Percentiles rank a stretch among this genome's conserved stretches.
Evolutionary conservation across 2,888 invertebrate genomes (phyloP).

Genomic region (Lycaena phlaeas): DNA sequence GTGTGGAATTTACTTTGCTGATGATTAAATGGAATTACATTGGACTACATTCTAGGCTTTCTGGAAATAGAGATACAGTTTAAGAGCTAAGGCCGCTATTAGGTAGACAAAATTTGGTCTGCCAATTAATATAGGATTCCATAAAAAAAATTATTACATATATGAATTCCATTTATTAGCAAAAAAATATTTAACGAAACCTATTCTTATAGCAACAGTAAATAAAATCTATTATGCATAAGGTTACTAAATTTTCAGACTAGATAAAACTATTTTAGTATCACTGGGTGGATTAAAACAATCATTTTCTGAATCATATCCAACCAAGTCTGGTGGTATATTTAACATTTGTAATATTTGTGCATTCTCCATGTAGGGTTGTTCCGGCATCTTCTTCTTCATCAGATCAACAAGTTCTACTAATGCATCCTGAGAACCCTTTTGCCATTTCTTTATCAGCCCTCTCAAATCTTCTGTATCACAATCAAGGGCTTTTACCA

Average conservation of each 20-base stretch:
- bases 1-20: too few relatives aligned
- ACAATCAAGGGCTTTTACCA: slow-evolving; percentile 44
- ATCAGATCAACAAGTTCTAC: slow-evolving; percentile 60
- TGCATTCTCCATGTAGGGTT: slow-evolving; percentile 53
- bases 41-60: too few relatives aligned
- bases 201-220: too few relatives aligned
- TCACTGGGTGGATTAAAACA: slow-evolving; percentile 55
- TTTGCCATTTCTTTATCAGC: slow-evolving; percentile 68
- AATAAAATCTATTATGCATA: background rate
- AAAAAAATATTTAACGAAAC: too few relatives aligned
- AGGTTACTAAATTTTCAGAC: slow-evolving; percentile 28
- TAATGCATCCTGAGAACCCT: slow-evolving; percentile 66
- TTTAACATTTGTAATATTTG: slow-evolving; percentile 61
- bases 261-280: slow-evolving; percentile 39
- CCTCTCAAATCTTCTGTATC: slow-evolving; percentile 59
- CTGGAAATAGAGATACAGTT: too few relatives aligned
- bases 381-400: slow-evolving; percentile 48
- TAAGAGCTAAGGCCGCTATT: too few relatives aligned
- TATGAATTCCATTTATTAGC: too few relatives aligned
- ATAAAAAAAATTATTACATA: too few relatives aligned
- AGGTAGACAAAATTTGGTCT: too few relatives aligned
- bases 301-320: slow-evolving; percentile 65
- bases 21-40: too few relatives aligned
- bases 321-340: slow-evolving; percentile 58
- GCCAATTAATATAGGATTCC: too few relatives aligned